Evolutionary conservation across 2,113 vertebrate species (phyloP).

Genomic region (Choloepus hoffmanni): DNA sequence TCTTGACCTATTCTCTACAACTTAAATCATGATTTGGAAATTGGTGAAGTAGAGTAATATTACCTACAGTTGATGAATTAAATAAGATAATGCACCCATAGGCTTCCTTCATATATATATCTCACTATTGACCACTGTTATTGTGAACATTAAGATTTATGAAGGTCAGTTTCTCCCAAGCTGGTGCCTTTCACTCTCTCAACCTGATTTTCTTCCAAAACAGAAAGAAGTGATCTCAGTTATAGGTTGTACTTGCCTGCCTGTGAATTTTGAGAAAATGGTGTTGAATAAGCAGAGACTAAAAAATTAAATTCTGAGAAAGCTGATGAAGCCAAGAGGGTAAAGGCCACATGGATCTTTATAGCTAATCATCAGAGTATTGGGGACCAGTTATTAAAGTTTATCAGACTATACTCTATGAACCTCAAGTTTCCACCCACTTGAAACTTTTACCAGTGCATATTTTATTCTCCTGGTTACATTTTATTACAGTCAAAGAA

Average conservation of each 20-base stretch:
- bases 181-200: not conserved
- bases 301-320: not conserved
- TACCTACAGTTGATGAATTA: not conserved
- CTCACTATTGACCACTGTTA: not conserved
- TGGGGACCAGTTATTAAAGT: not conserved
- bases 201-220: not conserved
- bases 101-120: not conserved
- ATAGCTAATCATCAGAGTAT: not conserved
- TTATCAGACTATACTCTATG: not conserved
- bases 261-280: not conserved
- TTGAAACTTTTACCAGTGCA: not conserved
- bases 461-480: not conserved
- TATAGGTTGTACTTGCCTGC: not conserved
- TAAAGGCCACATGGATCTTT: not conserved
- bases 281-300: not conserved
- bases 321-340: not conserved
- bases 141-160: not conserved
- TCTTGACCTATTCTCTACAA: not conserved
- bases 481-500: no score
- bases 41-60: not conserved
- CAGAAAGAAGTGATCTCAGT: not conserved
- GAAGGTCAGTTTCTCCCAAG: not conserved
- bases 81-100: not conserved
- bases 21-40: not conserved
- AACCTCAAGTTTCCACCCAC: not conserved